Evolutionary conservation across 2,888 invertebrate species (phyloP).

Genomic region (Nyleta sp.): DNA sequence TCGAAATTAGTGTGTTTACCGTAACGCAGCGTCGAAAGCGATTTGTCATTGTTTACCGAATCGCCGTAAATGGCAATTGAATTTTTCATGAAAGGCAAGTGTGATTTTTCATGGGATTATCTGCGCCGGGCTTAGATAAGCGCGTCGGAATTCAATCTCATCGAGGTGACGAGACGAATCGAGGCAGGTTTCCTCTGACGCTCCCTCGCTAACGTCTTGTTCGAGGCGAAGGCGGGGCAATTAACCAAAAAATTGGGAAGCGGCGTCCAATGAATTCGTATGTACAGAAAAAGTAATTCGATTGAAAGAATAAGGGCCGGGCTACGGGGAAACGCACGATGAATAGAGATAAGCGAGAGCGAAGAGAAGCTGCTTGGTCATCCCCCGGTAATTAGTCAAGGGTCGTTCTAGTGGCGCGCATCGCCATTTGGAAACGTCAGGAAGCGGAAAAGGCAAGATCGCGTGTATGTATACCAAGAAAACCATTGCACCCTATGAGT

Average conservation of each 20-base stretch:
- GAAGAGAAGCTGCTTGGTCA: slow-evolving; percentile 74
- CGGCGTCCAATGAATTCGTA: slow-evolving; percentile 70
- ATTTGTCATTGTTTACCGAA: slow-evolving; percentile 56
- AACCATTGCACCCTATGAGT: slow-evolving; percentile 44
- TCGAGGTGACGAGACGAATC: slow-evolving; percentile 68
- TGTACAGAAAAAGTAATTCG: slow-evolving; percentile 80
- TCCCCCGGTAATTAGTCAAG: slow-evolving; percentile 81
- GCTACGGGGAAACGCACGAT: slow-evolving; percentile 52
- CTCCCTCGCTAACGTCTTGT: slow-evolving; percentile 58
- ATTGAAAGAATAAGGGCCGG: slow-evolving; percentile 75
- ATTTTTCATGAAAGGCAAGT: slow-evolving; percentile 35
- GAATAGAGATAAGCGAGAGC: slow-evolving; percentile 78
- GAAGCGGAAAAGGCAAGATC: slow-evolving; percentile 64
- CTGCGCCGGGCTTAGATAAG: slow-evolving; percentile 23
- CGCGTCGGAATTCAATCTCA: slow-evolving; percentile 71
- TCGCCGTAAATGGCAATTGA: slow-evolving; percentile 37
- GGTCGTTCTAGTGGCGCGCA: slow-evolving; percentile 74
- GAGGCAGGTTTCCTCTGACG: slow-evolving; percentile 27
- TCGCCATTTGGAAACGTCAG: slow-evolving; percentile 62
- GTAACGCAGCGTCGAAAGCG: slow-evolving; percentile 18
- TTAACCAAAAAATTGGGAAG: slow-evolving; percentile 65
- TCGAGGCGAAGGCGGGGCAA: slow-evolving; percentile 55
- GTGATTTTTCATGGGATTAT: slow-evolving; percentile 56
- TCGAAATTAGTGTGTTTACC: slow-evolving; percentile 42
- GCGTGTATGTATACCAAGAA: slow-evolving; percentile 36